Base-by-base conservation (phyloP, 2,797 vertebrate genomes). In the Lutjanus argentimaculatus region DNA sequence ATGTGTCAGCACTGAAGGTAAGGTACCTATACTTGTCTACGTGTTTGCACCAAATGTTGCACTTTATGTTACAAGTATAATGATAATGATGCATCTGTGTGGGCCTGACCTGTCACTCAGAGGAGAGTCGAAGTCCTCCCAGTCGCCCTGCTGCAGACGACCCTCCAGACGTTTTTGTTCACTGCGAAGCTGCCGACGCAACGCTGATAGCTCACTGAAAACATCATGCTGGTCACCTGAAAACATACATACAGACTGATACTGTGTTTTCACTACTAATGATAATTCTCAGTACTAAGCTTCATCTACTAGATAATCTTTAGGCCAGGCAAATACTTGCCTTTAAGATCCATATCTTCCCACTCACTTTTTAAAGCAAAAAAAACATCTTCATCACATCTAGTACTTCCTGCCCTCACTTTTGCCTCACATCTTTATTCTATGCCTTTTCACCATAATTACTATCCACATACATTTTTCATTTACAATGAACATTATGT, bases 171-270 rank as follows among this genome's bases (percentile, higher is more conserved):
- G 95, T 40, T 94, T 95, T 77, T 98, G 97, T 83, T 98, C 96
- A 1, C 93, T 96, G 36, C 94, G 95, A 49, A 99, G 97, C 84
- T 97, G 97, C 58, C 95, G 96, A 74, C 97, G 96, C 93, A 99
- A 86, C 30, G 95, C 97, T 6, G 97, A 97, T 74, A 99, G 93
- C 85, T 97, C 96, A 48, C 89, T 96, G 84, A 98, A 96, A 67
- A 98, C 95, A 40, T 95, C 96, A 15, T 83, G 95, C 73, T 93
- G 96, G 77, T 97, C 96, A 79, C 96, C 98, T 99, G 75, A 51
- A 81, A 53, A 57, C 8, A 85, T 6, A 65, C 16, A 73, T n/a
- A 66, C 21, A 53, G 1, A 19, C 14, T 42, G 42, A 67, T 17
- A 63, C 59, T 14, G 25, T 6, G 11, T 16, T 75, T 61, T 51